Percentiles rank a stretch among this genome's conserved stretches.
Conservation (phyloP, 2,113 vertebrate genomes). For the Takifugu bimaculatus region DNA sequence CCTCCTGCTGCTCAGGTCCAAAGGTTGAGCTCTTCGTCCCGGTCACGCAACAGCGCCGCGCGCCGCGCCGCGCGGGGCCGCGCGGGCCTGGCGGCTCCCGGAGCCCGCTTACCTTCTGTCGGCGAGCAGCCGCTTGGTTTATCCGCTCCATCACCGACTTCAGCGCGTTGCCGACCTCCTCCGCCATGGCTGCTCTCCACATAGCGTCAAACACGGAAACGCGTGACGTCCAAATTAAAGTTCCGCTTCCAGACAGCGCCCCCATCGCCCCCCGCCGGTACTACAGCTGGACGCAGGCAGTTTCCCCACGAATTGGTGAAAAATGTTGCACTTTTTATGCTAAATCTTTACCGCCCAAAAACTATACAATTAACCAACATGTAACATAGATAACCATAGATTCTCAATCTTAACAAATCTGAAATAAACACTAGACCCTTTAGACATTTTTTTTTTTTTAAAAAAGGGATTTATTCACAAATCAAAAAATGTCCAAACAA, state of each 20-base stretch:
- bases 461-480: constrained; percentile 61
- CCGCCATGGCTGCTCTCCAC: constrained; percentile 79
- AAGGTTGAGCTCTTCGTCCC: constrained; percentile 49
- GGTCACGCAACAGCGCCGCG: neutral
- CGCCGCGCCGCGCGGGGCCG: neutral
- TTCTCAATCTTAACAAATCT: too few relatives aligned
- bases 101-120: constrained; percentile 66
- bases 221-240: constrained; percentile 42
- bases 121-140: constrained; percentile 74
- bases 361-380: too few relatives aligned
- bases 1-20: constrained; percentile 22
- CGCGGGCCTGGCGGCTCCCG: neutral
- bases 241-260: neutral
- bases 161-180: constrained; percentile 76
- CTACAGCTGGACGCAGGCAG: neutral
- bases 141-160: constrained; percentile 75
- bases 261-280: neutral
- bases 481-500: constrained; percentile 25
- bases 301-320: too few relatives aligned
- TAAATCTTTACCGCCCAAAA: too few relatives aligned
- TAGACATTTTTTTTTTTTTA: too few relatives aligned
- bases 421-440: too few relatives aligned
- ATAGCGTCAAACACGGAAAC: constrained; percentile 47
- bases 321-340: too few relatives aligned
- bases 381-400: too few relatives aligned